Evolutionary conservation across 2,113 vertebrate species (phyloP).

Genomic region (Cichladusa arquata): DNA sequence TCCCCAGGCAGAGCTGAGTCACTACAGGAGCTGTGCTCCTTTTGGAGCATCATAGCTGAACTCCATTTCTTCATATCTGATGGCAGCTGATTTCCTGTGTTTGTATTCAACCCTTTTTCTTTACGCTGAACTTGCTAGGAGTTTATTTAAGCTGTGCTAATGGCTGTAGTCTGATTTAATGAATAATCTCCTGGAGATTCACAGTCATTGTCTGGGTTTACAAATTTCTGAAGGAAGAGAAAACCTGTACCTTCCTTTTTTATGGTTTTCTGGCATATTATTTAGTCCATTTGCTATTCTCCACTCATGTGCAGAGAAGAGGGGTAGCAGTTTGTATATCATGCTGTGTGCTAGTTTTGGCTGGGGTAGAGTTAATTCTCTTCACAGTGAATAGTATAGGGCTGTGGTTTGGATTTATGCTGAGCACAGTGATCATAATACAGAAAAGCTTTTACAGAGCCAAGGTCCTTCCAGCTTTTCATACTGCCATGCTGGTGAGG

Average conservation of each 20-base stretch:
- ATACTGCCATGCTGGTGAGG: rapidly evolving
- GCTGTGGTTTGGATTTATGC: background rate
- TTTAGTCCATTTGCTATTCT: background rate
- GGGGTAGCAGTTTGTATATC: background rate
- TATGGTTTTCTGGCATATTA: background rate
- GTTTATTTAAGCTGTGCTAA: background rate
- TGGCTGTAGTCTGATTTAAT: background rate
- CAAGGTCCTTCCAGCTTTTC: background rate
- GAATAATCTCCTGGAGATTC: background rate
- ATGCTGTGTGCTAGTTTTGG: background rate
- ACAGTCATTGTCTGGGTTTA: background rate
- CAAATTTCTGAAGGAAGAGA: background rate
- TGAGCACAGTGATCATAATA: background rate
- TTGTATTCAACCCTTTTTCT: background rate
- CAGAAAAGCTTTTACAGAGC: background rate
- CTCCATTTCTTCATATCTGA: background rate
- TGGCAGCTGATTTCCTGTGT: background rate
- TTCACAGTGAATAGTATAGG: background rate
- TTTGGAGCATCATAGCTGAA: background rate
- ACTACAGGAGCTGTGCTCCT: background rate
- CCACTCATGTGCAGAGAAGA: background rate
- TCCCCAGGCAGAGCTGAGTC: background rate
- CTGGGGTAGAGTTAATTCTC: background rate
- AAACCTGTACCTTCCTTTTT: background rate
- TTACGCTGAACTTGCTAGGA: background rate